Base-by-base conservation (phyloP, 1,140 invertebrate genomes). In the Prorops nasuta region DNA sequence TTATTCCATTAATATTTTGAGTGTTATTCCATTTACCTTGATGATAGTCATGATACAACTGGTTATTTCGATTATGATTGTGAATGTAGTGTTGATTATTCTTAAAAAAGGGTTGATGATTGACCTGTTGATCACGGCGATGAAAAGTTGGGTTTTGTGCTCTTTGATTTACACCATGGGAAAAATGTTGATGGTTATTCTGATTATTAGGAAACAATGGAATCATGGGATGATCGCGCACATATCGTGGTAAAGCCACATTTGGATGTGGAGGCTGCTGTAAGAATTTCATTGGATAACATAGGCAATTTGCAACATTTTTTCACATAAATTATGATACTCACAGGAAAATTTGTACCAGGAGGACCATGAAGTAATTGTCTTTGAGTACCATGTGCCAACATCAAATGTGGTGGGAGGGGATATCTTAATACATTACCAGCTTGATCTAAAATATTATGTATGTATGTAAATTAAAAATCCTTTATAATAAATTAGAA, bases 341-440 rank as follows among this genome's bases (percentile, higher is more conserved):
- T 64, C 64, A 74, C 72, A 41, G 66, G 63, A 49, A 72, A 72
- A 46, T 66, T 71, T 37, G 60, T 57, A 31, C 51, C 54, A 58
- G 70, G 75, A 17, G 70, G 69, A 19, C 62, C 56, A 36, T 69
- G 72, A 42, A 71, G 58, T n/a, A 68, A 50, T 39, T 69, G 72
- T 18, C 72, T 68, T 51, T 69, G 72, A 41, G 61, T 47, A 22
- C 58, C 56, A 32, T 67, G 71, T 6, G 63, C 59, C 45, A 77
- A 51, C 53, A 76, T 69, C 36, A 75, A 49, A 53, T 71, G 72
- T 8, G 70, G 61, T 15, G 71, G 64, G 31, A 73, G 14, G 12
- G 69, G 71, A 56, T 73, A 75, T 55, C 72, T 64, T 10, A 77
- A 42, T 48, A 74, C 74, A 32, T 78, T 79, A 45, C 85, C 82